Evolutionary conservation across 2,113 vertebrate species (phyloP).

Genomic region (Ammodytes marinus): DNA sequence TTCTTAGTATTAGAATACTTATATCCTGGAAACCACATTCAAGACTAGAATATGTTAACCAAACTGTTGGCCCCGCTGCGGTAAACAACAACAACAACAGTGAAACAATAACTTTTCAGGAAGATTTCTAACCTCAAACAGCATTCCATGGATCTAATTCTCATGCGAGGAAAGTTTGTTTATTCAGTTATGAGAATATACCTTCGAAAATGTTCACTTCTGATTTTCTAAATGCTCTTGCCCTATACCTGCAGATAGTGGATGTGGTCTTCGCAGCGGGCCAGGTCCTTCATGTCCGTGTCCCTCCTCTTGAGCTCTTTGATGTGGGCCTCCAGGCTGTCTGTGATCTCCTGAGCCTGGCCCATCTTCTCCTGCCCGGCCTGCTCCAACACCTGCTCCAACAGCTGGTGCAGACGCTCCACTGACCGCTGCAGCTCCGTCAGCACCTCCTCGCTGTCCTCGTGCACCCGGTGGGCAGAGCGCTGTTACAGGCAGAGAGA

Average conservation of each 20-base stretch:
- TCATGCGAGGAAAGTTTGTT: too few relatives aligned
- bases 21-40: too few relatives aligned
- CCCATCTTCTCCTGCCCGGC: conserved; percentile 77
- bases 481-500: conserved; percentile 29
- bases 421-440: conserved; percentile 80
- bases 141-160: too few relatives aligned
- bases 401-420: conserved; percentile 80
- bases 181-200: too few relatives aligned
- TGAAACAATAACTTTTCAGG: too few relatives aligned
- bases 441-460: conserved; percentile 67
- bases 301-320: conserved; percentile 78
- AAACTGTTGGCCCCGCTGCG: too few relatives aligned
- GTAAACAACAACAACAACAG: too few relatives aligned
- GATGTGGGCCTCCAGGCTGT: conserved; percentile 78
- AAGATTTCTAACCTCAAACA: too few relatives aligned
- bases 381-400: conserved; percentile 81
- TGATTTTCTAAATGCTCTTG: too few relatives aligned
- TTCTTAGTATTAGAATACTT: too few relatives aligned
- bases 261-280: conserved; percentile 81
- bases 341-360: conserved; percentile 78
- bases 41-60: too few relatives aligned
- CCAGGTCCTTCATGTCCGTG: conserved; percentile 78
- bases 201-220: too few relatives aligned
- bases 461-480: conserved; percentile 71
- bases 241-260: conserved; percentile 80